Evolutionary conservation across 2,888 invertebrate genomes (phyloP).

Genomic region (Cryptophagus acutangulus): DNA sequence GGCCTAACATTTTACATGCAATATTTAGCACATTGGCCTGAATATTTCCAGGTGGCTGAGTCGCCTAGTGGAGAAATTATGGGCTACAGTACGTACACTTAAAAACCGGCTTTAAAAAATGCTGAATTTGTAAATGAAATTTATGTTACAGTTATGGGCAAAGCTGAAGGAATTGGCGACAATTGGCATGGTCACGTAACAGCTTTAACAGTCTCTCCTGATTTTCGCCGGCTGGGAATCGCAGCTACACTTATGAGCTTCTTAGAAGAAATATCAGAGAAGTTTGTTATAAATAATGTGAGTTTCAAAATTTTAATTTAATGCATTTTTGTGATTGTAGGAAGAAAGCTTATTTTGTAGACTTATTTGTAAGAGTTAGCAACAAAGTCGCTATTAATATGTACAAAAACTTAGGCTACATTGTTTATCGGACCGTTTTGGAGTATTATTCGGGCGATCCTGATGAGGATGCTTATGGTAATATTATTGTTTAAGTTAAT

Average conservation of each 20-base stretch:
- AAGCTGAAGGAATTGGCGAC: slow-evolving; percentile 92
- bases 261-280: slow-evolving; percentile 93
- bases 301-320: background rate
- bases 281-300: slow-evolving; percentile 50
- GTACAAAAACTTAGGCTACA: slow-evolving; percentile 94
- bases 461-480: slow-evolving; percentile 98
- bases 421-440: slow-evolving; percentile 90
- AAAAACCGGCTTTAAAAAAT: no score
- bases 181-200: slow-evolving; percentile 99
- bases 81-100: slow-evolving; percentile 85
- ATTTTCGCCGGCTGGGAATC: slow-evolving; percentile 85
- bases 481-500: slow-evolving; percentile 18
- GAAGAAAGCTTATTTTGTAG: slow-evolving; percentile 95
- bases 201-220: slow-evolving; percentile 92
- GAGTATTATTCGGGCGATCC: slow-evolving; percentile 98
- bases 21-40: slow-evolving; percentile 97
- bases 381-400: slow-evolving; percentile 96
- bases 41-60: slow-evolving; percentile 96
- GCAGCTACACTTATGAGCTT: slow-evolving; percentile 92
- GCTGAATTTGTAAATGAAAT: no score
- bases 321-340: slow-evolving; percentile 53
- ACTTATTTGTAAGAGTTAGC: slow-evolving; percentile 95
- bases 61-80: slow-evolving; percentile 94
- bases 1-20: slow-evolving; percentile 95
- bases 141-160: slow-evolving; percentile 85